phyloP scores from a whole-genome alignment of 2,113 vertebrate genomes.

The Hemichromis elongatus region DNA sequence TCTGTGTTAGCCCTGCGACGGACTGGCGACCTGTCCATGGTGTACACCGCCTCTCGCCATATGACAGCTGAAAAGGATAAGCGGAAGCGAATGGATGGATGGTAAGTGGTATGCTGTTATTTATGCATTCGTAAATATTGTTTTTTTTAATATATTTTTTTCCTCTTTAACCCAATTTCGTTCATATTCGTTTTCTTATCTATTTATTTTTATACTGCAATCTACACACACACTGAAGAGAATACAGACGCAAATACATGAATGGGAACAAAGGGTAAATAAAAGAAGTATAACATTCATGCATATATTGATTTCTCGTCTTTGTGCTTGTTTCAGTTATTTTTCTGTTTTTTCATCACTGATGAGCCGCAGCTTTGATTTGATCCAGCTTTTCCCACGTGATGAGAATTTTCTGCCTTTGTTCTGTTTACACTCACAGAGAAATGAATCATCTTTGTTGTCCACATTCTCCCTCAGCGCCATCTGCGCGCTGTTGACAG shows the following conservation, averaged over 20 bases:
- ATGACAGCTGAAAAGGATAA: no score
- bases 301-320: neutral
- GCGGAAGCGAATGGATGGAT: no score
- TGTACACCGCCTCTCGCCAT: no score
- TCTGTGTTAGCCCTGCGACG: no score
- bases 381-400: neutral
- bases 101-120: neutral
- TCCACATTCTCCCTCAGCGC: conserved; percentile 9
- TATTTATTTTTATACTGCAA: fast-evolving
- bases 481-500: conserved; percentile 62
- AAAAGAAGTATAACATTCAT: fast-evolving
- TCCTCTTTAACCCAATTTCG: neutral
- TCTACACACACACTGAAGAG: fast-evolving
- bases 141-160: fast-evolving
- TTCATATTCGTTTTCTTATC: neutral
- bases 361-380: neutral
- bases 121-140: neutral
- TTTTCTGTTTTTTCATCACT: neutral
- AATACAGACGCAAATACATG: neutral
- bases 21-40: no score
- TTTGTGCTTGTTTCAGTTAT: neutral
- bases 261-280: neutral
- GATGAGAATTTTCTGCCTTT: neutral
- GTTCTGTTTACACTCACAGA: neutral
- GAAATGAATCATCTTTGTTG: conserved; percentile 48